These are phyloP conservation scores for Leptinotarsa undecemlineata DNA, from an alignment of 1,140 invertebrate species.

Conservation along the genomic window DNA sequence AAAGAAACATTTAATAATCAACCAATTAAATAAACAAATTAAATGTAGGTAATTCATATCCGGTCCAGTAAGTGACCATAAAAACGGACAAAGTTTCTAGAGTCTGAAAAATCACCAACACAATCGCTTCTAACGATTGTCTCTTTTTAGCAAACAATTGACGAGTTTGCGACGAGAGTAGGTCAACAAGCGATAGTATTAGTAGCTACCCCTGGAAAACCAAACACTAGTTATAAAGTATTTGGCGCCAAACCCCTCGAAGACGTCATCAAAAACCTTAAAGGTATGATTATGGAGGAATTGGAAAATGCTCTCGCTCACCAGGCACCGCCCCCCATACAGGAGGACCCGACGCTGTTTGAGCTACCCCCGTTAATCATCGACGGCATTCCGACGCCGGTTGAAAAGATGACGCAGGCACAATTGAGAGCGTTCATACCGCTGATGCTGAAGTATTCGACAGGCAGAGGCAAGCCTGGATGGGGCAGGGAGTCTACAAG, in stretches of 20 bases:
- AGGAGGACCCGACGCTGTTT: slow-evolving; percentile 90
- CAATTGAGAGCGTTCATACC: slow-evolving; percentile 96
- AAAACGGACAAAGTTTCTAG: no score
- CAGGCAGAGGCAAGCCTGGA: slow-evolving; percentile 93
- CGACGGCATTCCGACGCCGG: slow-evolving; percentile 95
- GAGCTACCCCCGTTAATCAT: slow-evolving; percentile 95
- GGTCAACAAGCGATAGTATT: slow-evolving; percentile 97
- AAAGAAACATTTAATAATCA: no score
- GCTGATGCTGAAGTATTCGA: slow-evolving; percentile 97
- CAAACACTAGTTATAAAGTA: slow-evolving; percentile 92
- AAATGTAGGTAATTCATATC: slow-evolving; percentile 13
- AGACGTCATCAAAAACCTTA: slow-evolving; percentile 91
- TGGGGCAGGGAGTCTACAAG: slow-evolving; percentile 95
- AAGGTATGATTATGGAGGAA: slow-evolving; percentile 91
- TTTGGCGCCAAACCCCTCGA: slow-evolving; percentile 97
- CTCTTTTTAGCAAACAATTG: slow-evolving; percentile 84
- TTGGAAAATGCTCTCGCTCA: slow-evolving; percentile 89
- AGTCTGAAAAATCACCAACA: no score
- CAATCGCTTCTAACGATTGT: neutral
- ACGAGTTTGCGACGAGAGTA: slow-evolving; percentile 94
- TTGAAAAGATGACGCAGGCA: slow-evolving; percentile 99
- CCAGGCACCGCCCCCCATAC: slow-evolving; percentile 89
- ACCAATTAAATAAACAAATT: no score
- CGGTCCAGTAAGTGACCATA: neutral
- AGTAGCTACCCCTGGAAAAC: slow-evolving; percentile 95